phyloP scores from a whole-genome alignment of 1,140 invertebrate species.

The Vanessa atalanta region DNA sequence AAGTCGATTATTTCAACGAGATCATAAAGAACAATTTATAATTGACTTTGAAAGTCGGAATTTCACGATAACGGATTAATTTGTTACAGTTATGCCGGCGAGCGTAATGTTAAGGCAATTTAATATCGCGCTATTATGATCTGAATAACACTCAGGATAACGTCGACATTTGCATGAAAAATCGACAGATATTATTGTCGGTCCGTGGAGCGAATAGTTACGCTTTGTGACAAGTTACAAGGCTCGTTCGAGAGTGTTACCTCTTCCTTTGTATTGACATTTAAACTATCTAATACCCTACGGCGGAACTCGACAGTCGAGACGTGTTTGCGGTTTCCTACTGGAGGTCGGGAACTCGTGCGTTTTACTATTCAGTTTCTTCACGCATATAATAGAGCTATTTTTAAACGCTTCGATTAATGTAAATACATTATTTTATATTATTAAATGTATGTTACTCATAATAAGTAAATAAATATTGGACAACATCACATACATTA shows the following conservation, averaged over 20 bases:
- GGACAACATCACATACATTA: too few species aligned
- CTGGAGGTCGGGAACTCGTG: background rate
- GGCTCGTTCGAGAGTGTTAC: conserved; percentile 17
- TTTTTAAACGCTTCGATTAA: background rate
- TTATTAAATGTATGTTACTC: too few species aligned
- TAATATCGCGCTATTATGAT: background rate
- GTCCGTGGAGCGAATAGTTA: background rate
- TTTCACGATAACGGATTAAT: conserved; percentile 7
- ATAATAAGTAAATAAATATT: too few species aligned
- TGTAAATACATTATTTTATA: too few species aligned
- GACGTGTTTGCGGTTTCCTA: background rate
- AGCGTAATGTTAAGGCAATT: background rate
- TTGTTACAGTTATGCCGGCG: background rate
- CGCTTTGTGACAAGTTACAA: conserved; percentile 14
- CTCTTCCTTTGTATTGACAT: conserved; percentile 23
- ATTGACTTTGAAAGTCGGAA: conserved; percentile 1
- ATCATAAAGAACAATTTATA: conserved; percentile 10
- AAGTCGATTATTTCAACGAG: conserved; percentile 3
- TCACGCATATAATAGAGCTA: background rate
- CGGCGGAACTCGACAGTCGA: background rate
- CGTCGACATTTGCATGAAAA: conserved; percentile 12
- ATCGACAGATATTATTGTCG: conserved; percentile 7
- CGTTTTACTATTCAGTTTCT: background rate
- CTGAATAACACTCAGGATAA: background rate
- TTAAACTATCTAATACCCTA: conserved; percentile 14